A percentile compares a stretch with the other conserved stretches of the same genome.
Conservation (phyloP, 2,797 vertebrate genomes). For the Harpagifer antarcticus region DNA sequence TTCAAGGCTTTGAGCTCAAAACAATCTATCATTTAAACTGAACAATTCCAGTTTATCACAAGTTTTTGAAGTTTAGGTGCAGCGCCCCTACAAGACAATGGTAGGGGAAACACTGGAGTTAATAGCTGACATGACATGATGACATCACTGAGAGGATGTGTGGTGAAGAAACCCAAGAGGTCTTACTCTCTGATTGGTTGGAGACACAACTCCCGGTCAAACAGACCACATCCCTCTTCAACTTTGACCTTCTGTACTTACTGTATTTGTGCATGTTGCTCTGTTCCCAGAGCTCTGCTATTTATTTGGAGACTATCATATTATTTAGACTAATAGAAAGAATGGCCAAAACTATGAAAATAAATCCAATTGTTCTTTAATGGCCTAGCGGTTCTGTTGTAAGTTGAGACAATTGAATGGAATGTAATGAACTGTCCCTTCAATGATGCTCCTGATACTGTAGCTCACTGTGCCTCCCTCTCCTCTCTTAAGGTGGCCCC, state of each 20-base stretch:
- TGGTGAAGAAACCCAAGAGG: too few relatives aligned
- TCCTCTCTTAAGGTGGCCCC: slow-evolving; percentile 86
- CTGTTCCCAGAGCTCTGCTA: background rate
- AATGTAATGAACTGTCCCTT: background rate
- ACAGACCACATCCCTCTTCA: background rate
- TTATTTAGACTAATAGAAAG: background rate
- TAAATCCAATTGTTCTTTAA: background rate
- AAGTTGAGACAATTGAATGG: background rate
- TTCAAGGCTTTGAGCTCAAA: background rate
- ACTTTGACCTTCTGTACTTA: background rate
- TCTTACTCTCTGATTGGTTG: background rate
- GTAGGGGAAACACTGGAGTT: background rate
- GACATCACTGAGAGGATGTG: background rate
- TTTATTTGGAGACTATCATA: background rate
- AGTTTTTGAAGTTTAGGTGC: background rate
- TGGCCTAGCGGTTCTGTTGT: background rate
- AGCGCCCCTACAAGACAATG: too few relatives aligned
- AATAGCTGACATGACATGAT: background rate
- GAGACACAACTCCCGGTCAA: background rate
- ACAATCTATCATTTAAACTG: background rate
- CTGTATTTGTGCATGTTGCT: background rate
- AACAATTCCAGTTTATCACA: background rate
- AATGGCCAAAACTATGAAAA: background rate
- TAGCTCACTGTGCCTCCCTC: slow-evolving; percentile 27
- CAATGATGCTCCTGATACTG: background rate